These are phyloP conservation scores for Ceyx cyanopectus DNA, from an alignment of 2,113 vertebrate genomes.

Conservation along the genomic window DNA sequence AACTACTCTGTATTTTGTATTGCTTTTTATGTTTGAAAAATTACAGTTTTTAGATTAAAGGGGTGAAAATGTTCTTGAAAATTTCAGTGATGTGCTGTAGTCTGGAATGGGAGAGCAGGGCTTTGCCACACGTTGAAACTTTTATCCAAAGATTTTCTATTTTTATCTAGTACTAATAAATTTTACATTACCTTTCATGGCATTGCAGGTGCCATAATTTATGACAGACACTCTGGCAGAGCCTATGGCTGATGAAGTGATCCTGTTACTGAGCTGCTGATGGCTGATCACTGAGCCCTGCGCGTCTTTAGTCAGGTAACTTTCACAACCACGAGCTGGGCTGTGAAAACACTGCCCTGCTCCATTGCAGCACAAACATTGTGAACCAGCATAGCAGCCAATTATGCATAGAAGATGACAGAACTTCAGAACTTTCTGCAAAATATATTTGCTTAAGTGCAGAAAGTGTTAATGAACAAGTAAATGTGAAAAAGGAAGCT, in stretches of 20 bases:
- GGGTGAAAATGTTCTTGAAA: neutral
- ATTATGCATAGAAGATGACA: accelerated
- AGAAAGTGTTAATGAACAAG: neutral
- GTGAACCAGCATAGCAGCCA: neutral
- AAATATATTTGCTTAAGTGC: neutral
- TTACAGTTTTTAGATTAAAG: neutral
- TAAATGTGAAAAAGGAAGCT: neutral
- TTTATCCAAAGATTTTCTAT: neutral
- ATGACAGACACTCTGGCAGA: neutral
- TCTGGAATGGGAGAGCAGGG: neutral
- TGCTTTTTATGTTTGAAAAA: neutral
- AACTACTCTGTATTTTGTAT: neutral
- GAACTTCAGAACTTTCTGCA: neutral
- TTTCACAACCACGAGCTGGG: neutral
- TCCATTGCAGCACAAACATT: neutral
- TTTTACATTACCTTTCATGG: constrained; percentile 12
- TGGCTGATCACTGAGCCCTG: neutral
- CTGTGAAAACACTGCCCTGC: neutral
- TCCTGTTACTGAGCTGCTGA: neutral
- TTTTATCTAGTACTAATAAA: constrained; percentile 18
- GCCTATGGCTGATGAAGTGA: neutral
- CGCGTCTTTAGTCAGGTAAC: neutral
- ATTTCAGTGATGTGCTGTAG: neutral
- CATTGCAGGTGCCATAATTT: neutral
- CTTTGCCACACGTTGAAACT: neutral